These are phyloP conservation scores for Bruchidius siliquastri DNA, from an alignment of 2,888 invertebrate species.

Conservation along the genomic window DNA sequence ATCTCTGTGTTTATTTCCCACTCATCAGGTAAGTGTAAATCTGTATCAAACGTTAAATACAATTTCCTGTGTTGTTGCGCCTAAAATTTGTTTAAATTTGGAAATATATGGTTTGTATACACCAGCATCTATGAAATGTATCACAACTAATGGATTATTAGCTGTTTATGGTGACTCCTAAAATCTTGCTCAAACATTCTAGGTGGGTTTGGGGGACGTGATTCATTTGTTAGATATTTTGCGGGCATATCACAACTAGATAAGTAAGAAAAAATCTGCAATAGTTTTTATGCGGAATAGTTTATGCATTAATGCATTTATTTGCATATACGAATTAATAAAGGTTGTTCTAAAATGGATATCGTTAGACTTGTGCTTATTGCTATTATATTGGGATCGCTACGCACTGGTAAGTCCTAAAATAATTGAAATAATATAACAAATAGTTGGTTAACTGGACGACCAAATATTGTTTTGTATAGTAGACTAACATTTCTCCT, in stretches of 20 bases:
- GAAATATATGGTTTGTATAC: conserved; percentile 7
- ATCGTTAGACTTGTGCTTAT: neutral
- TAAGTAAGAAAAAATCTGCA: neutral
- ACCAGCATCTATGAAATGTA: neutral
- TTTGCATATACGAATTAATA: neutral
- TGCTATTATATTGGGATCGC: neutral
- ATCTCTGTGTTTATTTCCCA: neutral
- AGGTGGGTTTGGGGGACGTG: neutral
- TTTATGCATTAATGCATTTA: neutral
- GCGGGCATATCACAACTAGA: neutral
- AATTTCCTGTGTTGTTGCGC: conserved; percentile 4
- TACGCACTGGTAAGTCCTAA: neutral
- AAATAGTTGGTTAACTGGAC: too few relatives aligned
- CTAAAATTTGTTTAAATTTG: conserved; percentile 2
- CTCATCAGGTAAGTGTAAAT: neutral
- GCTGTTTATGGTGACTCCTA: neutral
- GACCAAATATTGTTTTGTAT: too few relatives aligned
- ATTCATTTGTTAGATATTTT: neutral
- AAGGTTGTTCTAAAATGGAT: neutral
- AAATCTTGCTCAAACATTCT: neutral
- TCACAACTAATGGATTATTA: neutral
- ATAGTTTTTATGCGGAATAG: neutral
- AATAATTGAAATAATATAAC: too few relatives aligned
- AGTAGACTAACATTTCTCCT: too few relatives aligned
- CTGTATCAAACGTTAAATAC: conserved; percentile 1